phyloP scores from a whole-genome alignment of 2,797 vertebrate genomes.

The Onychomys arenicola region DNA sequence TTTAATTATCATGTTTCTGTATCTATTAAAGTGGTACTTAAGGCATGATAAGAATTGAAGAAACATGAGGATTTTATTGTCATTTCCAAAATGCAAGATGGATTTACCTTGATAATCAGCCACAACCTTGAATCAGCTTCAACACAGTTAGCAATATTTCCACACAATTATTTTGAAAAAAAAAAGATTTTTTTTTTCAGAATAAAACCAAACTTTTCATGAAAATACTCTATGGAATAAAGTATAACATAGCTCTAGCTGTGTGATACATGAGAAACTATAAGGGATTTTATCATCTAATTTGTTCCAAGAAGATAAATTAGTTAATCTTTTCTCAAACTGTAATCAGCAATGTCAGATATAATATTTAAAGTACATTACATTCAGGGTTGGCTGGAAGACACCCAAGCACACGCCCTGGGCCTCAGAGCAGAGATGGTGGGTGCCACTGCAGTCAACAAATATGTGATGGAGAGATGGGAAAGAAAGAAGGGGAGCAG shows the following conservation, averaged over 20 bases:
- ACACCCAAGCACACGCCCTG: not conserved
- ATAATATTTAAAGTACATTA: not conserved
- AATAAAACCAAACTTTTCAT: constrained; percentile 39
- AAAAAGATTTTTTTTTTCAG: constrained; percentile 16
- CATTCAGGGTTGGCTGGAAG: not conserved
- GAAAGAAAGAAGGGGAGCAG: not conserved
- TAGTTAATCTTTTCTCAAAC: constrained; percentile 16
- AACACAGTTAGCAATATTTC: constrained; percentile 17
- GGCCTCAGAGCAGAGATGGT: not conserved
- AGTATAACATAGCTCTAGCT: not conserved
- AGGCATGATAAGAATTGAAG: not conserved
- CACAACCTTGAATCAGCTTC: not conserved
- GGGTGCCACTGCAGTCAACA: not conserved
- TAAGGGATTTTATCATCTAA: constrained; percentile 40
- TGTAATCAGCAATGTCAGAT: not conserved
- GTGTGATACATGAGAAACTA: not conserved
- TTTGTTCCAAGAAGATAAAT: not conserved
- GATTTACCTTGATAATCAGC: not conserved
- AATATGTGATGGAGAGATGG: not conserved
- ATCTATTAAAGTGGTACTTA: not conserved
- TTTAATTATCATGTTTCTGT: constrained; percentile 9
- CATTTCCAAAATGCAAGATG: not conserved
- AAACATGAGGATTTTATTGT: not conserved
- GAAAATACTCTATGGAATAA: not conserved
- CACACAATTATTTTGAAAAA: not conserved